phyloP scores from a whole-genome alignment of 23 tunicate species.

The Corella eumyota region DNA sequence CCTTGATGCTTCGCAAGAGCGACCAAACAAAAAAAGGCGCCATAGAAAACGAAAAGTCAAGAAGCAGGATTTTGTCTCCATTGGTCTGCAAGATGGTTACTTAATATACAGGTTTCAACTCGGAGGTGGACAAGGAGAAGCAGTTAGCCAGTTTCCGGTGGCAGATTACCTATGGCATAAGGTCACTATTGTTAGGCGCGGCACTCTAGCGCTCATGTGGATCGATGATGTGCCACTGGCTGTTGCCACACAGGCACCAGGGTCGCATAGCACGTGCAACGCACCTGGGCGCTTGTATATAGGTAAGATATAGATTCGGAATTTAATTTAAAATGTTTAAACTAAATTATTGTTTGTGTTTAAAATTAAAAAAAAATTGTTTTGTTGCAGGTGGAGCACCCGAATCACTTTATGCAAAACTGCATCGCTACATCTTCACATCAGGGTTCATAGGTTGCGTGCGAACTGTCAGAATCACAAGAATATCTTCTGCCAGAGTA shows the following conservation, averaged over 20 bases:
- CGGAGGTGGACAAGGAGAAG: slow-evolving; percentile 48
- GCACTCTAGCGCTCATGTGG: slow-evolving; percentile 79
- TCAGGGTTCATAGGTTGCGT: slow-evolving; percentile 73
- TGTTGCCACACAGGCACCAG: slow-evolving; percentile 49
- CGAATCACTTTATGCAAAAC: slow-evolving; percentile 47
- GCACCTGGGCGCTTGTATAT: slow-evolving; percentile 64
- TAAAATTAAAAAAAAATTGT: neutral
- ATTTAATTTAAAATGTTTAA: neutral
- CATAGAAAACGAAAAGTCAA: slow-evolving; percentile 3
- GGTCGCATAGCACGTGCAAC: slow-evolving; percentile 10
- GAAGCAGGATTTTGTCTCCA: slow-evolving; percentile 14
- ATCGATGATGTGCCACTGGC: slow-evolving; percentile 52
- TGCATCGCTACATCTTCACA: slow-evolving; percentile 45
- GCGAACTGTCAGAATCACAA: slow-evolving; percentile 31
- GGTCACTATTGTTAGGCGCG: slow-evolving; percentile 48
- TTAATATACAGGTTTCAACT: slow-evolving; percentile 43
- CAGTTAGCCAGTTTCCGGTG: slow-evolving; percentile 41
- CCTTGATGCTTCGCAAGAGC: neutral
- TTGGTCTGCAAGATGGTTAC: slow-evolving; percentile 49
- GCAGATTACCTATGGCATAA: slow-evolving; percentile 72
- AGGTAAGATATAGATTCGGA: slow-evolving; percentile 44
- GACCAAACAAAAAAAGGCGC: neutral
- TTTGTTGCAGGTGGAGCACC: slow-evolving; percentile 84
- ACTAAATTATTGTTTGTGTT: neutral
- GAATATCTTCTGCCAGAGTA: slow-evolving; percentile 20